Base-by-base conservation (phyloP, 2,888 invertebrate genomes). In the Caradrina clavipalpis region DNA sequence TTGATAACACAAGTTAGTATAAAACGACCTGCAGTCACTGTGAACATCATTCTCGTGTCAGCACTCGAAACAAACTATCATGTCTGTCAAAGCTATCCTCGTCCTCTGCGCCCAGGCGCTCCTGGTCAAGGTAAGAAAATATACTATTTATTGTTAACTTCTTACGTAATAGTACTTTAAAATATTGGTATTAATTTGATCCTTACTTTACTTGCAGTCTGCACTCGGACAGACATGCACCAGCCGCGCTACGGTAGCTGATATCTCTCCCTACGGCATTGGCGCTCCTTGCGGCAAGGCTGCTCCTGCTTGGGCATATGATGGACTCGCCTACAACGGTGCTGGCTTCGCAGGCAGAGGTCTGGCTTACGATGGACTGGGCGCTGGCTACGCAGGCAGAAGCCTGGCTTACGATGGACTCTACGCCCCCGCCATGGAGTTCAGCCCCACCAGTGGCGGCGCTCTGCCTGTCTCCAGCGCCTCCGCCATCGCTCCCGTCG, bases 11-110 rank as follows among this genome's bases (percentile, higher is more conserved):
- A 3, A 1, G 8, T 21, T 6, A 50, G 56, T 73, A 73, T 73
- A 73, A 49, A 69, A 55, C 1, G 6, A 13, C 10, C 17, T 22
- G 19, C 19, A 53, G 19, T 11, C 8, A 6, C 17, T 1, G 10
- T 67, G 69, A 67, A 64, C 49, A 67, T 57, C 56, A 70, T 61
- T 65, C 53, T 26, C 8, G 53, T 53, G 53, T 53, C 22, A 53
- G 53, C 8, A 53, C 53, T 53, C 22, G 26, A 17, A 51, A 26
- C 53, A 53, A 53, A 55, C 58, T 64, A 86, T 67, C 61, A 90
- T 89, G 89, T 84, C 86, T 73, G 54, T 81, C 61, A 86, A 88
- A 63, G 74, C 84, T 31, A 76, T 89, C 51, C 60, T 88, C 22
- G 50, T 89, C 15, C 63, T 90, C 63, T 87, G 85, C 81, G 57